Conservation (phyloP, 2,113 vertebrate species). For the Callithrix jacchus region DNA sequence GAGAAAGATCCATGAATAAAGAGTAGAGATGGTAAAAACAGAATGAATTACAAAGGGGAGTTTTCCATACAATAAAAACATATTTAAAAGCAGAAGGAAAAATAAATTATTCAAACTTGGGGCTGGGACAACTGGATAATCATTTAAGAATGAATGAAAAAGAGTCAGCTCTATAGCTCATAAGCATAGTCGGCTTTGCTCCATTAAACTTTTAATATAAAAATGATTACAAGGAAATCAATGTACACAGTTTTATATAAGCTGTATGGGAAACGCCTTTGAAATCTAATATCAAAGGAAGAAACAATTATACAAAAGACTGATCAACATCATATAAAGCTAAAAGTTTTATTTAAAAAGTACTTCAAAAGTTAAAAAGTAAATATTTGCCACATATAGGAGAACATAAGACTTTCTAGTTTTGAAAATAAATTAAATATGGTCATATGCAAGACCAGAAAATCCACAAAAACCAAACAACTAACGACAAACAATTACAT, state of each 20-base stretch:
- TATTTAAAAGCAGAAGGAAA: neutral
- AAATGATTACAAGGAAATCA: neutral
- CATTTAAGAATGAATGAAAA: neutral
- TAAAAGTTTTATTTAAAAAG: neutral
- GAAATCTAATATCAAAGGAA: neutral
- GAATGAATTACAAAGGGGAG: no score
- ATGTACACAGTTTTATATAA: neutral
- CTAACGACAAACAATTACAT: neutral
- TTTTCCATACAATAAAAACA: neutral
- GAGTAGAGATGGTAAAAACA: neutral
- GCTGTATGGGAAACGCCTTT: neutral
- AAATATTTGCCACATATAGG: neutral
- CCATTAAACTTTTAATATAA: neutral
- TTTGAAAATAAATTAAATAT: neutral
- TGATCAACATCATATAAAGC: neutral
- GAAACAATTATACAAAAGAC: neutral
- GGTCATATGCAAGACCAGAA: neutral
- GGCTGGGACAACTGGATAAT: neutral
- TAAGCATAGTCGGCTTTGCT: neutral
- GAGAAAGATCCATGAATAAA: neutral
- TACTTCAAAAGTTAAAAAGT: neutral
- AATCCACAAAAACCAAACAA: neutral
- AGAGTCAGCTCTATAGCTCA: no score
- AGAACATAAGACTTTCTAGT: neutral
- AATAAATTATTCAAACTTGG: neutral